Conservation (phyloP, 2,113 vertebrate species). For the Alouatta palliata region DNA sequence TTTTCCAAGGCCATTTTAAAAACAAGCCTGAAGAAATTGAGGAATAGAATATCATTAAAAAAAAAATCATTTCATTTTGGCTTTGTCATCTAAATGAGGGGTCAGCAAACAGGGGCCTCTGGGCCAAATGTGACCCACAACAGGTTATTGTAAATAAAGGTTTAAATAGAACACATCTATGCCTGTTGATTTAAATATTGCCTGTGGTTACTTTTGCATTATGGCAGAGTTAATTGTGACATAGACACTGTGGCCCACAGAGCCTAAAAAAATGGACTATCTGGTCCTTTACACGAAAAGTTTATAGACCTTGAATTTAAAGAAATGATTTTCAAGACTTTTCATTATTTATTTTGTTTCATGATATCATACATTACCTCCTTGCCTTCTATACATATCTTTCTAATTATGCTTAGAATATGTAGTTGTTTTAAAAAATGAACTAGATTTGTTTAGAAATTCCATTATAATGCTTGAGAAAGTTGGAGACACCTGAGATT, state of each 20-base stretch:
- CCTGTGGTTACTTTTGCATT: background rate
- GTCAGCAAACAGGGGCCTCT: background rate
- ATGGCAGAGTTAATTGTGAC: background rate
- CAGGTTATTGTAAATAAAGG: background rate
- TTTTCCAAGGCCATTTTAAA: slow-evolving; percentile 46
- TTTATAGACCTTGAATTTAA: background rate
- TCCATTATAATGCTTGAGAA: background rate
- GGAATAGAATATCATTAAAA: background rate
- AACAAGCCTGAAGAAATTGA: background rate
- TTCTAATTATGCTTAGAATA: background rate
- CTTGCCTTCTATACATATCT: background rate
- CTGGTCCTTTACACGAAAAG: background rate
- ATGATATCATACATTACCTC: background rate
- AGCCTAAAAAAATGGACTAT: background rate
- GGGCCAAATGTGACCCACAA: background rate
- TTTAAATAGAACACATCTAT: background rate
- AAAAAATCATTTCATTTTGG: slow-evolving; percentile 15
- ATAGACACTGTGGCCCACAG: background rate
- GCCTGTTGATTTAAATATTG: background rate
- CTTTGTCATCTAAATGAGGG: background rate
- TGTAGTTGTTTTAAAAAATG: background rate
- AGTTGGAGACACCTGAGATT: background rate
- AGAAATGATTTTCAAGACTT: background rate
- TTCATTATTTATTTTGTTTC: background rate
- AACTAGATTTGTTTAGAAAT: background rate